Conservation (phyloP, 2,113 vertebrate species). For the Psophia crepitans region DNA sequence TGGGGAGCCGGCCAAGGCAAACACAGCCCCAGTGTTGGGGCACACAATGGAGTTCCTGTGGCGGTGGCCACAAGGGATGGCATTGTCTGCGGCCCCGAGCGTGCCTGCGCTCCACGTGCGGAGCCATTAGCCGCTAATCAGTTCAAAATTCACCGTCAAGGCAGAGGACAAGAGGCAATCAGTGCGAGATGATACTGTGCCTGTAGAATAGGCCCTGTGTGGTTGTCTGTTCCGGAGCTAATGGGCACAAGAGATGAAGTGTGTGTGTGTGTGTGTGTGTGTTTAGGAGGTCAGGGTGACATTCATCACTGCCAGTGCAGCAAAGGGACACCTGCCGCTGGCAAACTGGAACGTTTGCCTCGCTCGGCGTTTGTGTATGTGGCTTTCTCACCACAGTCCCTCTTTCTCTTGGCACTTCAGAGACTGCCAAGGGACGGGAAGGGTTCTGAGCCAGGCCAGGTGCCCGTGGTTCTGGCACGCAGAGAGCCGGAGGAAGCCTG, state of each 20-base stretch:
- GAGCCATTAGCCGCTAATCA: background rate
- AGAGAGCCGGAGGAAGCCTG: background rate
- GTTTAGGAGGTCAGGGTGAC: background rate
- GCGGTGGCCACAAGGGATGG: background rate
- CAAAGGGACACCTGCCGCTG: background rate
- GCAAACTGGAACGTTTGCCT: background rate
- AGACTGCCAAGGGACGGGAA: background rate
- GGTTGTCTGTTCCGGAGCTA: background rate
- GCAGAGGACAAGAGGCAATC: background rate
- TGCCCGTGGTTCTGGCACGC: background rate
- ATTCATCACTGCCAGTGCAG: background rate
- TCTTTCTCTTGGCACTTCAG: background rate
- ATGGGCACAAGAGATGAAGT: background rate
- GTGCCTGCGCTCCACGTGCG: background rate
- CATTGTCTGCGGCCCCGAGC: background rate
- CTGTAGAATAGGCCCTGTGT: background rate
- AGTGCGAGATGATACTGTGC: background rate
- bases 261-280: background rate
- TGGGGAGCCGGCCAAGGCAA: background rate
- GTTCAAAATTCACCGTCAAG: background rate
- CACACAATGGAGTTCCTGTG: slow-evolving; percentile 24
- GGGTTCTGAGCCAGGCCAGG: background rate
- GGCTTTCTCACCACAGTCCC: background rate
- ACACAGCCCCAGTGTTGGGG: slow-evolving; percentile 11
- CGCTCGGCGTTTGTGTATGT: background rate